Evolutionary conservation across 2,797 vertebrate species (phyloP), one percentile per base, ranked within the genome.

Genomic region (Sebastes vulpes): DNA sequence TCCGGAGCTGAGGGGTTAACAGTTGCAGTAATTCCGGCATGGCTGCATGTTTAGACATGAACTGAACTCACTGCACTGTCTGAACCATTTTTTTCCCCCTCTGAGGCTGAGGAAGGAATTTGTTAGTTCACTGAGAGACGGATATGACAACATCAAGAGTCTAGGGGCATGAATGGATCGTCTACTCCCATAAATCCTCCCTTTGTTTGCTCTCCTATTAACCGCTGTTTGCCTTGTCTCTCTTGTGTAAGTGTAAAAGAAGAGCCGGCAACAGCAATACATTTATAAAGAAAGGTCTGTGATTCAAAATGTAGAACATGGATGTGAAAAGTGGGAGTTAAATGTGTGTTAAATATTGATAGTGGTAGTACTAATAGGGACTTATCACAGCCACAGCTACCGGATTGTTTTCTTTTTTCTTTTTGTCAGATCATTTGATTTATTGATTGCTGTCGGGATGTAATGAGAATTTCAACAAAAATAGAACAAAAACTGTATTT

Each of bases 101-200:
- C 38, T 58, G 35, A 66, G 31, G 56, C 66, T 29, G 25, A 28
- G 29, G 71, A 57, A 89, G 92, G 94, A 94, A 95, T 95, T 72
- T 94, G 65, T 91, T 59, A 79, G 84, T 79, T 65, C 50, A 56
- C 77, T 83, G 88, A 65, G 75, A 93, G 70, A 64, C 6, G 11
- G 52, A 25, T 50, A 56, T 88, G 67, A 52, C 20, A 29, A 11
- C 54, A 14, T 2, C 3, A 31, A 29, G 53, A 65, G 48, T 65
- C 18, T 38, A 18, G 14, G 2, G 29, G 14, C 26, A 10, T 50
- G 61, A 65, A 58, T 59, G 57, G 26, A 50, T 21, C 1, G 5
- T 21, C 23, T 31, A 9, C 21, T 16, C n/a, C 11, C 20, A 42
- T 23, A 65, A 1, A 28, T 10, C 20, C 14, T 46, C 67, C 6